phyloP scores from a whole-genome alignment of 2,888 invertebrate genomes.

The Cheilosia impressa region DNA sequence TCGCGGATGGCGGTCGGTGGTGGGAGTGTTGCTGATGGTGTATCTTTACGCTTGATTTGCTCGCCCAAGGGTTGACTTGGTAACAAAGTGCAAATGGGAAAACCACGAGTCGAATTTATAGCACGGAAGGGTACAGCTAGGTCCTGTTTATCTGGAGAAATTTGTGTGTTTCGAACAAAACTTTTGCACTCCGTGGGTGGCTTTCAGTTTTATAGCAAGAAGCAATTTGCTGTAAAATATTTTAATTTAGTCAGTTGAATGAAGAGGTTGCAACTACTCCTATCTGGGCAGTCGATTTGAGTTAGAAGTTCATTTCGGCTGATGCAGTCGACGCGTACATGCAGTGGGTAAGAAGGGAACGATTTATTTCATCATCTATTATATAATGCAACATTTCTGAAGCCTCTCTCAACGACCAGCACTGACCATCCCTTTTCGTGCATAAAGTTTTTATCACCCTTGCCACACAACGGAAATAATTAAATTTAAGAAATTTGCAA shows the following conservation, averaged over 20 bases:
- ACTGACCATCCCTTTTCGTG: too few relatives aligned
- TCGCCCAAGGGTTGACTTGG: constrained; percentile 68
- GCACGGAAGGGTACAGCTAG: constrained; percentile 4
- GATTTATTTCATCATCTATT: too few relatives aligned
- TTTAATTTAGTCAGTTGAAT: constrained; percentile 29
- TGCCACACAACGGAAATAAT: neutral
- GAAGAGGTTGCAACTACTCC: neutral
- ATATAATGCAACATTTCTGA: too few relatives aligned
- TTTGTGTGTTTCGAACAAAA: constrained; percentile 52
- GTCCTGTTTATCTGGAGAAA: constrained; percentile 61
- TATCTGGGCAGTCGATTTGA: constrained; percentile 50
- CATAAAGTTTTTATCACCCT: too few relatives aligned
- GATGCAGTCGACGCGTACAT: neutral
- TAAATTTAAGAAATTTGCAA: constrained; percentile 26
- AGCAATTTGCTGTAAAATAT: constrained; percentile 58
- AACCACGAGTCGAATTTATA: constrained; percentile 63
- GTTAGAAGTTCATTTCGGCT: constrained; percentile 44
- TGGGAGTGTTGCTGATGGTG: constrained; percentile 21
- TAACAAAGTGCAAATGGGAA: constrained; percentile 73
- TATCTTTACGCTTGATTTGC: constrained; percentile 70
- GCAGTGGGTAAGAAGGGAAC: too few relatives aligned
- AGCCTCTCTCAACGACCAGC: too few relatives aligned
- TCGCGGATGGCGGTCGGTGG: constrained; percentile 34
- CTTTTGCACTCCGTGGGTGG: constrained; percentile 23
- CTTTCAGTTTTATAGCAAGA: neutral